Evolutionary conservation across 1,140 invertebrate species (phyloP).

Genomic region (Drosophila pallidifrons): DNA sequence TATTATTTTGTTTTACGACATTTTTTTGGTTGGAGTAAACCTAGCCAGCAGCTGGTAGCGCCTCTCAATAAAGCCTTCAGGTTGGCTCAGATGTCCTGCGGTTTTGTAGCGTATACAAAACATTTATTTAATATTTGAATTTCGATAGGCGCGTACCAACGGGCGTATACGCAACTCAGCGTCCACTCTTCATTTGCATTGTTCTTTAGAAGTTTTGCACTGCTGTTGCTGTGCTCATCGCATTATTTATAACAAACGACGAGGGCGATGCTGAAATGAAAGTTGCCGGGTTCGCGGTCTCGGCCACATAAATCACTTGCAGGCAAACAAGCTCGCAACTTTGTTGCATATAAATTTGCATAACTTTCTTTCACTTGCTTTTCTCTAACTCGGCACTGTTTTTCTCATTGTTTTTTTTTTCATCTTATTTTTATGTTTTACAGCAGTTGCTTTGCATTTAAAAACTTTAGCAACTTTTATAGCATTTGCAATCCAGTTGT

Average conservation of each 20-base stretch:
- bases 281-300: slow-evolving; percentile 58
- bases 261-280: slow-evolving; percentile 43
- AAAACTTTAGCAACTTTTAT: slow-evolving; percentile 68
- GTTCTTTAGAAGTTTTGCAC: not conserved
- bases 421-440: not conserved
- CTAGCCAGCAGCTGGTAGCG: slow-evolving; percentile 3
- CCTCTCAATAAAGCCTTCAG: slow-evolving; percentile 10
- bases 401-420: slow-evolving; percentile 10
- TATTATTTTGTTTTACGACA: slow-evolving; percentile 40
- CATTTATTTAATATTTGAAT: slow-evolving; percentile 42
- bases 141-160: slow-evolving; percentile 31
- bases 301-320: slow-evolving; percentile 78
- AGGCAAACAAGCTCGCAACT: slow-evolving; percentile 73
- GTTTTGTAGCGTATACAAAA: slow-evolving; percentile 12
- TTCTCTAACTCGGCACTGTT: not conserved
- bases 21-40: slow-evolving; percentile 40
- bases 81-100: slow-evolving; percentile 2
- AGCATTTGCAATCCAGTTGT: slow-evolving; percentile 52
- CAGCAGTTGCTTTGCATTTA: slow-evolving; percentile 48
- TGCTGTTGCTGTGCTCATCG: slow-evolving; percentile 11
- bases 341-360: slow-evolving; percentile 79
- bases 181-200: slow-evolving; percentile 46
- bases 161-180: slow-evolving; percentile 39
- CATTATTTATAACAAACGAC: slow-evolving; percentile 64
- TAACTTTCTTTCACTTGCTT: slow-evolving; percentile 55